Base-by-base conservation (phyloP, 1,140 invertebrate species). In the Lordiphosa collinella region DNA sequence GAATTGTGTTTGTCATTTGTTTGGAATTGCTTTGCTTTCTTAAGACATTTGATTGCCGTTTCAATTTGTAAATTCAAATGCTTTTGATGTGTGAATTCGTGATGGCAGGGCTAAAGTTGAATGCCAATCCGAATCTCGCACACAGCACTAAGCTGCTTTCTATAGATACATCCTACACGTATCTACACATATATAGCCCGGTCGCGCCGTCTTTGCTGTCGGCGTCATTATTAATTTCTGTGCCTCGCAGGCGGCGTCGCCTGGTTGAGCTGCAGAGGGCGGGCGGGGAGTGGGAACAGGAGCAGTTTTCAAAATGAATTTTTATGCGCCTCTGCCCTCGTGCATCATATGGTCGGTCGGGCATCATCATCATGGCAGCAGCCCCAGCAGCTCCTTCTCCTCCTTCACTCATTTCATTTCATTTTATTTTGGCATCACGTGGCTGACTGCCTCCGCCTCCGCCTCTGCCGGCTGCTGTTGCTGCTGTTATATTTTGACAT, bases 401-500 rank as follows among this genome's bases (percentile, higher is more conserved):
- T 38, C 13, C 22, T 52, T 36, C 55, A 64, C 50, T 43, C 68
- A 50, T 68, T 53, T 67, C 31, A 38, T 50, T 51, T 56, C 32
- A 38, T 58, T 48, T 54, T 62, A 47, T 60, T 80, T 74, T 61
- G 50, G 69, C 75, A 74, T 79, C 74, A 73, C 74, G 74, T 69
- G 69, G 70, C 63, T 54, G 60, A 50, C 67, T 51, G 49, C 65
- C 57, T 44, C 47, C 36, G 62, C 25, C 51, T 49, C 18, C 36
- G 13, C 6, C 44, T 25, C 58, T 32, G 34, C 38, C n/a, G 14
- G 18, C 37, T 18, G 12, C 51, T 53, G 61, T 43, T 44, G 69
- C 62, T 52, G 74, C 44, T 74, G 75, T 69, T 78, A 73, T 69
- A 65, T 79, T 74, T 44, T 82, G 76, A 80, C 75, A 82, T 82